Evolutionary conservation across 92 coral and sea anemone species (phyloP).

Genomic region (Montipora capitata): DNA sequence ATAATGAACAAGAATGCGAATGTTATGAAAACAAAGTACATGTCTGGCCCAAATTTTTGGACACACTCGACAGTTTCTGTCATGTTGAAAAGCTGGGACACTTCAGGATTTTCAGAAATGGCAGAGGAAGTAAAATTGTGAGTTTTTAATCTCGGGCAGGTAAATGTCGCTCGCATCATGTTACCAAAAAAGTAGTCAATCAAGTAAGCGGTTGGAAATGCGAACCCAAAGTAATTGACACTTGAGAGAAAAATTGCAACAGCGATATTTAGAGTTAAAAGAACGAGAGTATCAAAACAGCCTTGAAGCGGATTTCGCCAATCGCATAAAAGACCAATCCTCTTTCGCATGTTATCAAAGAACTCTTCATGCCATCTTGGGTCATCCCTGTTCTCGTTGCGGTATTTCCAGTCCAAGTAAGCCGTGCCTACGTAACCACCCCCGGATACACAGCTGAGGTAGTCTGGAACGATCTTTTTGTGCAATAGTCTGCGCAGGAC

Average conservation of each 20-base stretch:
- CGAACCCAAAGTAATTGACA: conserved; percentile 63
- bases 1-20: conserved; percentile 37
- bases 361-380: conserved; percentile 86
- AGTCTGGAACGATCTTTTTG: conserved; percentile 73
- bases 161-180: conserved; percentile 73
- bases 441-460: conserved; percentile 91
- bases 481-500: conserved; percentile 86
- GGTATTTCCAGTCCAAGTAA: conserved; percentile 95
- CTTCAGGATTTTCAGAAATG: conserved; percentile 47
- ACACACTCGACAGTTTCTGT: conserved; percentile 51
- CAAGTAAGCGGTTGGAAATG: conserved; percentile 75
- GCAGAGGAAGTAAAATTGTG: conserved; percentile 66
- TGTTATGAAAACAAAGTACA: conserved; percentile 40
- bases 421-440: conserved; percentile 91
- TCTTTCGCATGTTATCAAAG: conserved; percentile 81
- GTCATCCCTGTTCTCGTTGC: conserved; percentile 79
- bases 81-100: conserved; percentile 22
- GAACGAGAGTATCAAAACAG: conserved; percentile 47
- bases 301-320: conserved; percentile 84
- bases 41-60: conserved; percentile 68
- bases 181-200: conserved; percentile 83
- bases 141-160: conserved; percentile 60
- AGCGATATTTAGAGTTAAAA: conserved; percentile 41
- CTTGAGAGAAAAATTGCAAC: conserved; percentile 78
- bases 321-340: conserved; percentile 62